Base-by-base conservation (phyloP, 2,113 vertebrate species). In the Microtus montanus region DNA sequence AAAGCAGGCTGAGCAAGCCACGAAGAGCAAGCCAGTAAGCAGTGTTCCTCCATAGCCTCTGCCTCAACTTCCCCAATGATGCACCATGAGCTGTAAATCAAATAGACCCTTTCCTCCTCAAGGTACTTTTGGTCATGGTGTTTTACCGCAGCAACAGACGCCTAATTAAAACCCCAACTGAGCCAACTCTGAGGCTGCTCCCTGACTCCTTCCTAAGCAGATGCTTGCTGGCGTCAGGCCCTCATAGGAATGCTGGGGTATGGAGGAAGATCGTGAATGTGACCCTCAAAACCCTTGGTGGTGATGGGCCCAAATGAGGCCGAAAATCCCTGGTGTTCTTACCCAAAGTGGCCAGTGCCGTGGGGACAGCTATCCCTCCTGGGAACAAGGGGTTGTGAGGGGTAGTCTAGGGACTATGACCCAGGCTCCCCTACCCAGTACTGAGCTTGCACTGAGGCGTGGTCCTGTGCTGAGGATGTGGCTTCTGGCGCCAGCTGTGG, bases 391-490 rank as follows among this genome's bases (percentile, higher is more conserved):
- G 41, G 41, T 41, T 41, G 41, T 41, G 41, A 3, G 41, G 41
- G 22, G 68, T 3, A 54, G 24, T 61, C n/a, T 66, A 6, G 1
- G 35, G 87, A 33, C 26, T 74, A 1, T 28, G 78, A 30, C 77
- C 15, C 8, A 22, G 91, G 30, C 44, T 22, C 11, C 30, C 73
- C 28, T 35, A 70, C 49, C 24, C 7, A 35, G 49, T 58, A 28
- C 5, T 0, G 41, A 88, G 75, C 19, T 75, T 9, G 64, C 17
- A 47, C 70, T 94, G 0, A 17, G 70, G 44, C 30, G 7, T 71
- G 84, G 97, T 93, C 68, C 3, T 5, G 97, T 87, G 73, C 87
- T 82, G 96, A n/a, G 10, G 38, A 71, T 10, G 52, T 38, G 47
- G 70, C 70, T 88, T 58, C 70, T 88, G 52, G 86, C 7, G 6